Base-by-base conservation (phyloP, 2,113 vertebrate species). In the Pseudopipra pipra region DNA sequence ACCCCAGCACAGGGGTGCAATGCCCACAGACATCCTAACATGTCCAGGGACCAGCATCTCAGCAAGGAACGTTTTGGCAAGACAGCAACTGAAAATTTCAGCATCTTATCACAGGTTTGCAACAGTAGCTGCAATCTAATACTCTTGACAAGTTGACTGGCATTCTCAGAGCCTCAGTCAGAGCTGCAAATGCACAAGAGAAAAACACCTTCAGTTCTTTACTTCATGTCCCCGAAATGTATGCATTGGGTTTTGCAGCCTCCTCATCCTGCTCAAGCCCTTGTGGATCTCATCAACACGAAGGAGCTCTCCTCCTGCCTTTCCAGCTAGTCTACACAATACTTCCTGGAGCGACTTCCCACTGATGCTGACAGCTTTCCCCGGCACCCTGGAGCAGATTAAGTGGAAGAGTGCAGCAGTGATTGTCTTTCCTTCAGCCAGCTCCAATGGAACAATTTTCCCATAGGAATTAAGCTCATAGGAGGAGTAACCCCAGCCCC, bases 341-440 rank as follows among this genome's bases (percentile, higher is more conserved):
- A 4, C n/a, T 62, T 68, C 39, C 31, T 23, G 23, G 25, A 68
- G 54, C 1, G 0, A 15, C 61, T 71, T 67, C 21, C n/a, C 23
- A 9, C 22, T 2, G 6, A 19, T 37, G 21, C 68, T 3, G 1
- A 18, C 1, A 5, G 30, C 41, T 89, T 77, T 77, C 33, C n/a
- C 76, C 9, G 0, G 30, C 54, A 46, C 7, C 33, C 21, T 6
- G 0, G 4, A 76, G 63, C 27, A 68, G 49, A 25, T 31, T 12
- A 39, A 33, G 68, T 14, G 14, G 70, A 49, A 27, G 14, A 52
- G 11, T 0, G 0, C 1, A 2, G 79, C 66, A 72, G 11, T 2
- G 2, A 61, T 19, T 10, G 2, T 39, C 44, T 91, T 87, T 19
- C 15, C 30, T 73, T 54, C 44, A 24, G 33, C 27, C 5, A 1